Evolutionary conservation across 1,140 invertebrate species (phyloP).

Genomic region (Drosophila leontia): DNA sequence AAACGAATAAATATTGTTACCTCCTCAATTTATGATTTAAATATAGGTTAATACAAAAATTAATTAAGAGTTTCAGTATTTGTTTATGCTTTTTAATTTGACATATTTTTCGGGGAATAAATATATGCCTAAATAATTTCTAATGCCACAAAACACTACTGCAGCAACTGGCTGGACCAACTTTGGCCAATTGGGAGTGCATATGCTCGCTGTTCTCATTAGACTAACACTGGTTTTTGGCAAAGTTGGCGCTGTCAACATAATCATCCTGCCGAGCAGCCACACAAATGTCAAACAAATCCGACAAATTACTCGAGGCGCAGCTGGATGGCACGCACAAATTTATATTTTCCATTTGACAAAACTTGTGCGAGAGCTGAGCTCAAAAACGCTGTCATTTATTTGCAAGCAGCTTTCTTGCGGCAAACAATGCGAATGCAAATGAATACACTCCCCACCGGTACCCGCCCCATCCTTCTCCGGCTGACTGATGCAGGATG

Average conservation of each 20-base stretch:
- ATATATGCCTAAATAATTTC: neutral
- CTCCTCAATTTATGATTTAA: neutral
- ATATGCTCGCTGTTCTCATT: conserved; percentile 28
- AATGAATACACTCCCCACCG: conserved; percentile 30
- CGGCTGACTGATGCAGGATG: conserved; percentile 31
- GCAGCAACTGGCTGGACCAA: neutral
- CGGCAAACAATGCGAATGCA: conserved; percentile 54
- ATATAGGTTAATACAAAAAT: too few species aligned
- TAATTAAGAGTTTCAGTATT: neutral
- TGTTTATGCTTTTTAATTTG: neutral
- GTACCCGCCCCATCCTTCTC: neutral
- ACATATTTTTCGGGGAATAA: neutral
- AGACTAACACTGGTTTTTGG: conserved; percentile 31
- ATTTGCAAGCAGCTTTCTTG: conserved; percentile 56
- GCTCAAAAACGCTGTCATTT: conserved; percentile 54
- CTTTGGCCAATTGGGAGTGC: conserved; percentile 8
- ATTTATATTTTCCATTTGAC: conserved; percentile 66
- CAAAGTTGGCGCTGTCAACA: conserved; percentile 31
- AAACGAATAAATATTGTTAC: neutral
- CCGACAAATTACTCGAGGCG: conserved; percentile 68
- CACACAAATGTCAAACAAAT: conserved; percentile 67
- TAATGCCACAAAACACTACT: neutral
- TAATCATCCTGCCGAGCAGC: conserved; percentile 30
- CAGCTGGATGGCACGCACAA: conserved; percentile 52
- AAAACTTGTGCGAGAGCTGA: conserved; percentile 31